phyloP scores from a whole-genome alignment of 2,113 vertebrate species.

The Cynopterus brachyotis region DNA sequence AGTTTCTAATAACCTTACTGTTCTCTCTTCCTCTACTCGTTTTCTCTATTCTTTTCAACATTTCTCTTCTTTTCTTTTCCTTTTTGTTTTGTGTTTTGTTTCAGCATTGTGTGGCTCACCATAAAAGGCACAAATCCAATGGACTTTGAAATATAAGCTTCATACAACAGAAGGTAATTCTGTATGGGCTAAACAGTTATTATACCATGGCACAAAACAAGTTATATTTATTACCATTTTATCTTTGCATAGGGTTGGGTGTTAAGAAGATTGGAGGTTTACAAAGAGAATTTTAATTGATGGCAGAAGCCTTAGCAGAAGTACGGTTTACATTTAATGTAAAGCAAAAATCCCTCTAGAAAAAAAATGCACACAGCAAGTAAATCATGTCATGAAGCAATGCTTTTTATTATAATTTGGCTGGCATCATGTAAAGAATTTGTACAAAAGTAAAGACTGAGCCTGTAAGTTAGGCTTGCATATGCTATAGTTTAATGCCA shows the following conservation, averaged over 20 bases:
- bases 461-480: conserved; percentile 57
- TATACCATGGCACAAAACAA: not conserved
- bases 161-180: not conserved
- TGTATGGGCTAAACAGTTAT: not conserved
- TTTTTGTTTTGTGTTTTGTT: conserved; percentile 34
- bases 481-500: conserved; percentile 70
- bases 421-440: conserved; percentile 21
- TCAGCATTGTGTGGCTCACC: not conserved
- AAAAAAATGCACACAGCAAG: conserved; percentile 49
- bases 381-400: conserved; percentile 44
- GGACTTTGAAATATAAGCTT: conserved; percentile 3
- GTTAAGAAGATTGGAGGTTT: conserved; percentile 40
- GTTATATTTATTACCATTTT: not conserved
- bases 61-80: not conserved
- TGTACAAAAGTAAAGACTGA: conserved; percentile 60
- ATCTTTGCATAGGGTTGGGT: not conserved
- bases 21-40: not conserved
- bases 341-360: conserved; percentile 45
- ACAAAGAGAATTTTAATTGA: conserved; percentile 50
- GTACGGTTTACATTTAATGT: conserved; percentile 60
- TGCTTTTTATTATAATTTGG: conserved; percentile 68
- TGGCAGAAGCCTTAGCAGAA: conserved; percentile 62
- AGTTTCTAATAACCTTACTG: conserved; percentile 58
- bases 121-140: not conserved
- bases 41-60: not conserved